Percentiles rank a stretch among this genome's conserved stretches.
Evolutionary conservation across 2,113 vertebrate species (phyloP).

Genomic region (Gymnogyps californianus): DNA sequence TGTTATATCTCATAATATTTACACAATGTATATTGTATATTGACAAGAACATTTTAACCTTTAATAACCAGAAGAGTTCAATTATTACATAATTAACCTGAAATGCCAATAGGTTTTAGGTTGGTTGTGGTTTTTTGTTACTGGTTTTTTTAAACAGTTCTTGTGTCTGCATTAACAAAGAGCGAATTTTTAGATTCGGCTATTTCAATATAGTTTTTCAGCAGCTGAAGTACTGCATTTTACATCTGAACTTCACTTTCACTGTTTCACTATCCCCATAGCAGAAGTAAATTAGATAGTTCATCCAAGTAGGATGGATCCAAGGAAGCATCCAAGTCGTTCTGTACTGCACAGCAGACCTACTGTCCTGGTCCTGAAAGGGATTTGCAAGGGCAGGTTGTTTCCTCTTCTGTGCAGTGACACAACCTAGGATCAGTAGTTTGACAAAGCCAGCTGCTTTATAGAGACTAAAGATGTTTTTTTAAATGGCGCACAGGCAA

Average conservation of each 20-base stretch:
- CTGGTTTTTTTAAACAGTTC: not conserved
- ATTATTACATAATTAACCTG: slow-evolving; percentile 14
- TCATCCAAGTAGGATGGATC: not conserved
- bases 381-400: rapidly evolving
- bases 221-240: not conserved
- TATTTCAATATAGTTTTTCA: not conserved
- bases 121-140: not conserved
- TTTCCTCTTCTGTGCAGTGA: not conserved
- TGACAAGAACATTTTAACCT: slow-evolving; percentile 11
- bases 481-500: not conserved
- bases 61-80: slow-evolving; percentile 5
- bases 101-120: not conserved
- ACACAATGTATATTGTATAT: not conserved
- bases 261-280: not conserved
- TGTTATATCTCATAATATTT: not conserved
- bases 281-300: not conserved
- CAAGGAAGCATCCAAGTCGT: not conserved
- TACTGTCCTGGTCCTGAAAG: not conserved
- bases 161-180: not conserved
- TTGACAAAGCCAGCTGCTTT: not conserved
- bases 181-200: not conserved
- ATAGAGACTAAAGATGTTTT: not conserved
- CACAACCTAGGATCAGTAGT: not conserved
- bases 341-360: not conserved
- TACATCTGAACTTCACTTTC: not conserved